Evolutionary conservation across 2,888 invertebrate genomes (phyloP), one percentile per base, ranked within the genome.

Genomic region (Vanessa cardui): DNA sequence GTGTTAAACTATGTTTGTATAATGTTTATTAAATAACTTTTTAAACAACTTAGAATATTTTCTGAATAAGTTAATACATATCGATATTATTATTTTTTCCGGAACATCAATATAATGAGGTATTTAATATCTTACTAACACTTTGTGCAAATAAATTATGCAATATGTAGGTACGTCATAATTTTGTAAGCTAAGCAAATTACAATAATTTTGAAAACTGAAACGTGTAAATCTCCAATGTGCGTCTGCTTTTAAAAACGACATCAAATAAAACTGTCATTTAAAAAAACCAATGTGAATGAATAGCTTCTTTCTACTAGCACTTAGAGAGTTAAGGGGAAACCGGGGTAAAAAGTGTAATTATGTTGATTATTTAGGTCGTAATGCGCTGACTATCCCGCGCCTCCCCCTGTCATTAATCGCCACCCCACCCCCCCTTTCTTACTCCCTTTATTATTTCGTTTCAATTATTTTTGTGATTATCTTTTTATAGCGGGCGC

Each of bases 401-500:
- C 81, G 76, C 81, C 81, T 84, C 85, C 83, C 84, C 78, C 80
- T 81, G 83, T 87, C 90, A 90, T 90, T 91, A 90, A 89, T 90
- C 87, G 87, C 84, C 85, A 81, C 86, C 88, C 83, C 83, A 83
- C 76, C 64, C 72, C 76, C 72, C 80, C 77, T 77, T 73, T 74
- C 80, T 81, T 79, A 76, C 83, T 79, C 83, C 88, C 87, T 90
- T 90, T 90, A 92, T 91, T 91, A 92, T 92, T 92, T 92, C 92
- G 91, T 91, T 92, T 92, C 91, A 92, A 92, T 92, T 92, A 92
- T 92, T 91, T 92, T 92, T 86, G 90, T 92, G 91, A 92, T 92
- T 92, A 92, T 92, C 91, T 92, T 92, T 92, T 92, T 92, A 92
- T 89, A 89, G 90, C 89, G 82, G 83, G 84, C 81, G 82, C 82